Evolutionary conservation across 2,888 invertebrate species (phyloP).

Genomic region (Andrena camellia): DNA sequence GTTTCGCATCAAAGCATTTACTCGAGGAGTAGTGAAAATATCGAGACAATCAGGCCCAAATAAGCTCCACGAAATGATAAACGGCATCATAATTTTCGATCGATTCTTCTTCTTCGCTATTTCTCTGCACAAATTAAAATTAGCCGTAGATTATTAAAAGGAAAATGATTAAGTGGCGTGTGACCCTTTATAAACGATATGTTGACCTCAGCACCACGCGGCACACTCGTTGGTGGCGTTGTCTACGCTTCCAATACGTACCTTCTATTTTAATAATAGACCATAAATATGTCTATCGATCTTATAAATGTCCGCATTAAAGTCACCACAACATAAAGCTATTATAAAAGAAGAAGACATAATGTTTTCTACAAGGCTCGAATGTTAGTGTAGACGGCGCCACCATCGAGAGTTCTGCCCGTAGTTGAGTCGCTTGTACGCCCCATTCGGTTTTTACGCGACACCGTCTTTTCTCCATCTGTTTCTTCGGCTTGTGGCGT

Average conservation of each 20-base stretch:
- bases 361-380: background rate
- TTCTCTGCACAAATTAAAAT: slow-evolving; percentile 76
- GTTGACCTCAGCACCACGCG: slow-evolving; percentile 62
- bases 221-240: slow-evolving; percentile 46
- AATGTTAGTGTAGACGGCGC: slow-evolving; percentile 12
- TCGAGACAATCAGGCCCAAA: slow-evolving; percentile 39
- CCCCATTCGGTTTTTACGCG: slow-evolving; percentile 74
- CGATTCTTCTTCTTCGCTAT: slow-evolving; percentile 47
- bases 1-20: background rate
- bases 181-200: slow-evolving; percentile 71
- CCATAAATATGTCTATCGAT: too few species aligned
- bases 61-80: slow-evolving; percentile 13
- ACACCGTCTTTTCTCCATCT: slow-evolving; percentile 72
- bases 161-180: slow-evolving; percentile 67
- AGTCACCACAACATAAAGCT: too few species aligned
- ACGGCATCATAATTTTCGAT: background rate
- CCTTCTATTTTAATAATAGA: background rate
- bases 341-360: background rate
- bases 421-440: slow-evolving; percentile 78
- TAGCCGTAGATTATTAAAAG: slow-evolving; percentile 76
- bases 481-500: slow-evolving; percentile 81
- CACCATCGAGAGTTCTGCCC: slow-evolving; percentile 55
- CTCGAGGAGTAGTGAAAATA: background rate
- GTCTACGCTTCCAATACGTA: background rate
- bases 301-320: too few species aligned